Evolutionary conservation across 2,888 invertebrate species (phyloP), one percentile per base, ranked within the genome.

Genomic region (Trichogramma evanescens): DNA sequence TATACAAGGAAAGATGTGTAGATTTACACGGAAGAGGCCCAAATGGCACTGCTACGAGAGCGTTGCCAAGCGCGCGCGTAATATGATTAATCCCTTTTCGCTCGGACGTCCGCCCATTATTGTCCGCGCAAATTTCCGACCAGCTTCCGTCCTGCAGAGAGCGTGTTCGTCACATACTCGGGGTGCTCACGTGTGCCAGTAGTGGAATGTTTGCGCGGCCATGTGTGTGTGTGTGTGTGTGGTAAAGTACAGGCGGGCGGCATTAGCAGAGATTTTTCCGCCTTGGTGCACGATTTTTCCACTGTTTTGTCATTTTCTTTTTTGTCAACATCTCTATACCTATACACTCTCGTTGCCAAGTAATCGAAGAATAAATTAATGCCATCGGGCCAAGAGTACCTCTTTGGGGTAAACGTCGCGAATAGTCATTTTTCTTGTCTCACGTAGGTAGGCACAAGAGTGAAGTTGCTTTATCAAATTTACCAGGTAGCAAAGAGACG

Each of bases 81-180:
- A 57, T 45, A 46, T 63, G 57, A 59, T 59, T 59, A 63, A 59
- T 63, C 56, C 56, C 50, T 57, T 59, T 57, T 57, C 54, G 50
- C 56, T 63, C 56, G 54, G 57, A 57, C 26, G 43, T 50, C 52
- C 56, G 56, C 56, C 54, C 57, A 51, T 62, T 62, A 58, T 55
- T 59, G 49, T 45, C 53, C 51, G 58, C 55, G 50, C 58, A 58
- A 61, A 48, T 56, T 60, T 55, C 59, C 54, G 50, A 49, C 8
- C 42, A 4, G 1, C 44, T 40, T 9, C 7, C 44, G 51, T 13
- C 8, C 13, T 4, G 41, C 5, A 13, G 26, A 26, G 26, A 26
- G 26, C 26, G 26, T 26, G 26, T 26, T 26, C 3, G 26, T 26
- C 26, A 26, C 26, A 26, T 26, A 26, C 26, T 26, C 26, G 26